Conservation (phyloP, 2,113 vertebrate species). For the Gyps fulvus region DNA sequence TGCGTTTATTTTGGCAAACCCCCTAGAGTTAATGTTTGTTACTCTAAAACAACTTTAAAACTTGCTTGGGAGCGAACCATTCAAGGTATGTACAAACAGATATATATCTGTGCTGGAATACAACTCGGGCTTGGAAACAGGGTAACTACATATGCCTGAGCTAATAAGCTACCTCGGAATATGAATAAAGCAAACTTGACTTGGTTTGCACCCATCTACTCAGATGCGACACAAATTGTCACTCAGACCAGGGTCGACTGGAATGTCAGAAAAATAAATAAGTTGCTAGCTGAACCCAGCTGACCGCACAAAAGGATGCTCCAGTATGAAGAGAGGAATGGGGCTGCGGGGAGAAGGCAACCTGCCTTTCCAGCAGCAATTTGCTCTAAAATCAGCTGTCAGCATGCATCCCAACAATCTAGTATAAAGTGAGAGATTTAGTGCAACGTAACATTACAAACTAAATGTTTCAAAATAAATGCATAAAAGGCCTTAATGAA, state of each 20-base stretch:
- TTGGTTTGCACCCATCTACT: background rate
- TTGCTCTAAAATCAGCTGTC: background rate
- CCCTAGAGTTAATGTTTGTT: constrained; percentile 29
- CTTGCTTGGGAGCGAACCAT: background rate
- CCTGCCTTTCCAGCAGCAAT: background rate
- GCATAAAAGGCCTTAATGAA: background rate
- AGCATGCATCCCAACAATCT: background rate
- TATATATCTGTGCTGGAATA: background rate
- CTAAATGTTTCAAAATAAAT: background rate
- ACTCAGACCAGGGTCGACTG: background rate
- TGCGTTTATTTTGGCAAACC: constrained; percentile 53
- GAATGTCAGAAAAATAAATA: background rate
- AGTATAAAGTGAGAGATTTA: background rate
- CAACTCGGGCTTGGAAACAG: background rate
- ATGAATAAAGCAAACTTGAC: background rate
- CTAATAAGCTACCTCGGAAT: background rate
- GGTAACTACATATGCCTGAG: background rate
- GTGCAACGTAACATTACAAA: background rate
- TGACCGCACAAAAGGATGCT: background rate
- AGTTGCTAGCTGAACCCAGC: background rate
- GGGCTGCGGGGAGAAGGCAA: background rate
- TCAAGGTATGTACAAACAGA: background rate
- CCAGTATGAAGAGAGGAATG: background rate
- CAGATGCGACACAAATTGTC: background rate
- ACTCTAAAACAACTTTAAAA: constrained; percentile 59